Conservation (phyloP, 2,113 vertebrate genomes). For the Macroglossus sobrinus region DNA sequence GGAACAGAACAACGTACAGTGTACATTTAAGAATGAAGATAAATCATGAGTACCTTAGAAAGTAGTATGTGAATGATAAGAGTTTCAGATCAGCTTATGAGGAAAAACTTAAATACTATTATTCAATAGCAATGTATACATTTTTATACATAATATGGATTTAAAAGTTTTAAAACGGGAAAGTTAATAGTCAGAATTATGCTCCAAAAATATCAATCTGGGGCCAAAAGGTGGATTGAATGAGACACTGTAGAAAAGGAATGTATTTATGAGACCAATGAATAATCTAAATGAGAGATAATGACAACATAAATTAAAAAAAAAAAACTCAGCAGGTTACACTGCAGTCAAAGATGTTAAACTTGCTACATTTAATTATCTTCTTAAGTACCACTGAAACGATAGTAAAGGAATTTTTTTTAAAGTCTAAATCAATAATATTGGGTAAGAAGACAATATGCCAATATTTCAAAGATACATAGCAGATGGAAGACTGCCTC, state of each 20-base stretch:
- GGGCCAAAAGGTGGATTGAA: neutral
- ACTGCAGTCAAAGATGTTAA: neutral
- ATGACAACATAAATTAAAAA: neutral
- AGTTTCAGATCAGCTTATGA: neutral
- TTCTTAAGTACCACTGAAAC: neutral
- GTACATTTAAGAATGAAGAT: neutral
- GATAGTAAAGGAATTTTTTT: neutral
- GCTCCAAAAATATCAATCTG: neutral
- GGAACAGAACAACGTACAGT: neutral
- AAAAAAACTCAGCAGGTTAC: neutral
- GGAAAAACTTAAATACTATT: neutral
- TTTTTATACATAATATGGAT: neutral
- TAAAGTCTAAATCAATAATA: neutral
- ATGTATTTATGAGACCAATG: neutral
- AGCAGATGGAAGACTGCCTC: neutral
- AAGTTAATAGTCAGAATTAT: neutral
- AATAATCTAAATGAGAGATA: neutral
- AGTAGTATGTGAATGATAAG: neutral
- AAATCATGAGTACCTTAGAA: neutral
- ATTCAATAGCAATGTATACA: neutral
- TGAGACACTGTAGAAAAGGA: neutral
- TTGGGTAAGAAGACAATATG: neutral
- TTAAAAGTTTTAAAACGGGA: neutral
- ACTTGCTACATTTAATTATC: neutral
- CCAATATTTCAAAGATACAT: neutral